Evolutionary conservation across 2,888 invertebrate species (phyloP), one percentile per base, ranked within the genome.

Genomic region (Macrosoma leucophasiata): DNA sequence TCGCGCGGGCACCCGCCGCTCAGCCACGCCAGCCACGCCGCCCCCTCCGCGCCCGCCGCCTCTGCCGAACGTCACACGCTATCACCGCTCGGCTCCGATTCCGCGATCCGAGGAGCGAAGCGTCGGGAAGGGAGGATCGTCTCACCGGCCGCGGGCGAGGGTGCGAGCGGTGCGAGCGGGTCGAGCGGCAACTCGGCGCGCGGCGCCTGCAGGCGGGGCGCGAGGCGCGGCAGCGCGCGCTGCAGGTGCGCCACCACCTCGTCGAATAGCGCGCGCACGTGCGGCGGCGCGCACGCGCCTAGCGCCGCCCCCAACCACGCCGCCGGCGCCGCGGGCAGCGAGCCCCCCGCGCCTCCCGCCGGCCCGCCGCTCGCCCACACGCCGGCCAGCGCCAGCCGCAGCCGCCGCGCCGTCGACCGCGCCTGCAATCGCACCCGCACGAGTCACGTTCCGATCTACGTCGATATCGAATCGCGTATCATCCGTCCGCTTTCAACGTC

Each of bases 281-380:
- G 49, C 27, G 50, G 46, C 29, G 62, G 59, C 35, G 37, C 30
- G 43, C 64, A 53, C 36, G 55, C 61, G 51, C 55, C 59, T 49
- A 72, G 56, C 68, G 69, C 64, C 53, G 59, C 62, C 50, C 70
- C 58, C 67, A 71, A 64, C 29, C 58, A 57, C n/a, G 57, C 48
- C 10, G 45, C 43, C 27, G 48, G 40, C 17, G 36, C 39, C 39
- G 13, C 20, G 25, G 28, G 14, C 19, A 20, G 28, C 39, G 18
- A 65, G 52, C 48, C 48, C 57, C 41, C 31, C 39, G 45, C n/a
- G 48, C 50, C 52, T 53, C 56, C 38, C 42, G 46, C 50, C 59
- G 51, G 17, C 66, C 63, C 44, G 58, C 59, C 36, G 33, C 52
- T 46, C 28, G 56, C 59, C 28, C 34, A 28, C 48, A 70, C 55